phyloP scores from a whole-genome alignment of 2,113 vertebrate species.

The Zapornia atra region DNA sequence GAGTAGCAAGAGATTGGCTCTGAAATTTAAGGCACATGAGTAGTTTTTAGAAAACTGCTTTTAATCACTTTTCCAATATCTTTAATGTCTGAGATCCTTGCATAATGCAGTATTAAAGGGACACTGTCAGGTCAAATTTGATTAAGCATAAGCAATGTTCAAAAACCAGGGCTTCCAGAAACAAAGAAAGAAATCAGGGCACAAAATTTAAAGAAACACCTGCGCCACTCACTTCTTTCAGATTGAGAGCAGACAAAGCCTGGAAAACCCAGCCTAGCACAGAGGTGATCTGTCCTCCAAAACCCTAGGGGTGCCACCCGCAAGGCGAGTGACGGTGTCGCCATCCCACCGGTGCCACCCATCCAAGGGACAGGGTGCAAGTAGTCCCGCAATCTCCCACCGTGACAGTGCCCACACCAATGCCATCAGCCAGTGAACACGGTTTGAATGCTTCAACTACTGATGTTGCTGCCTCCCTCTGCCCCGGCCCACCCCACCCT shows the following conservation, averaged over 20 bases:
- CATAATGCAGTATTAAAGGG: constrained; percentile 47
- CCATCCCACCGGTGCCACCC: accelerated
- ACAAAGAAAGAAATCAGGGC: background rate
- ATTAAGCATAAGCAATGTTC: background rate
- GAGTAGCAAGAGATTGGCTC: constrained; percentile 19
- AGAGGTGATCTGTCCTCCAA: background rate
- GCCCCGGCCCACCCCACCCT: no score
- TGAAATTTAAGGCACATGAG: constrained; percentile 63
- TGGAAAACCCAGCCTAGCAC: background rate
- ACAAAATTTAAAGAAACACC: background rate
- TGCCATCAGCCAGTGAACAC: background rate
- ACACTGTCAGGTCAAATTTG: constrained; percentile 12
- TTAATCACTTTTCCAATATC: constrained; percentile 41
- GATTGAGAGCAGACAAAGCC: background rate
- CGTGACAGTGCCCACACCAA: accelerated
- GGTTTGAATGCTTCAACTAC: background rate
- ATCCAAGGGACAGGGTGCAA: accelerated
- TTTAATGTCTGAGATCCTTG: constrained; percentile 49
- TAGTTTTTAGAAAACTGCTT: constrained; percentile 56
- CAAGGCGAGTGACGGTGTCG: accelerated
- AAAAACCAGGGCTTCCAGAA: background rate
- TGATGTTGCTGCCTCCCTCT: background rate
- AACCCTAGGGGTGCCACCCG: background rate
- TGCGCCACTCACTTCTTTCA: background rate
- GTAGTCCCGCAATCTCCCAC: accelerated